Conservation (phyloP, 2,113 vertebrate species). For the chimpanzee (Pan troglodytes) region DNA sequence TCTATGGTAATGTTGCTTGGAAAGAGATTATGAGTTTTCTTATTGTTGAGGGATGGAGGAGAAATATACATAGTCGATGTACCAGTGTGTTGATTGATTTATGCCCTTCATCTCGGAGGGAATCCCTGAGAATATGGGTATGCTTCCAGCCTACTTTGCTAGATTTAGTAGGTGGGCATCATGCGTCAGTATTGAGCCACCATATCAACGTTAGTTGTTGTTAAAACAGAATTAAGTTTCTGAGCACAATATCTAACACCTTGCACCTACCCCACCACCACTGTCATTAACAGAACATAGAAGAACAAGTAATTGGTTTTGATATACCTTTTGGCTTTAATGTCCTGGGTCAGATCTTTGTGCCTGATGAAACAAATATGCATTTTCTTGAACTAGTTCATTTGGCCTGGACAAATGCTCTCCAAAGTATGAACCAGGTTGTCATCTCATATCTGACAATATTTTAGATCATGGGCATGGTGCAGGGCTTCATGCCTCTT, state of each 20-base stretch:
- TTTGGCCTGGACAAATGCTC: neutral
- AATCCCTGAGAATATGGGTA: neutral
- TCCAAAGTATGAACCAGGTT: neutral
- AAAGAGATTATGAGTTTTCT: neutral
- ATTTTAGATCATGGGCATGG: neutral
- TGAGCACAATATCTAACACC: neutral
- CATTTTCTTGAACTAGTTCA: neutral
- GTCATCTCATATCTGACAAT: no score
- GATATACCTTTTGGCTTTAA: no score
- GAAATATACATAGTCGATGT: neutral
- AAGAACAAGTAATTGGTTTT: neutral
- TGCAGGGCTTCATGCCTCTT: neutral
- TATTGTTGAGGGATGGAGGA: neutral
- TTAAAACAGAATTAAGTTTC: neutral
- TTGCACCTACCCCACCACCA: neutral
- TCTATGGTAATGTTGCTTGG: neutral
- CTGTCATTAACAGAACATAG: neutral
- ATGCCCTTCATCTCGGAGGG: neutral
- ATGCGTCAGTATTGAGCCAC: neutral
- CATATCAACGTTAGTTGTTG: neutral
- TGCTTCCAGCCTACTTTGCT: neutral
- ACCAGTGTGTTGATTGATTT: neutral
- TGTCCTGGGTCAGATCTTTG: neutral
- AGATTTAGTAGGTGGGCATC: neutral
- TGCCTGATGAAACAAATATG: no score